Evolutionary conservation across 2,113 vertebrate genomes (phyloP).

Genomic region (Thamnophis sirtalis): DNA sequence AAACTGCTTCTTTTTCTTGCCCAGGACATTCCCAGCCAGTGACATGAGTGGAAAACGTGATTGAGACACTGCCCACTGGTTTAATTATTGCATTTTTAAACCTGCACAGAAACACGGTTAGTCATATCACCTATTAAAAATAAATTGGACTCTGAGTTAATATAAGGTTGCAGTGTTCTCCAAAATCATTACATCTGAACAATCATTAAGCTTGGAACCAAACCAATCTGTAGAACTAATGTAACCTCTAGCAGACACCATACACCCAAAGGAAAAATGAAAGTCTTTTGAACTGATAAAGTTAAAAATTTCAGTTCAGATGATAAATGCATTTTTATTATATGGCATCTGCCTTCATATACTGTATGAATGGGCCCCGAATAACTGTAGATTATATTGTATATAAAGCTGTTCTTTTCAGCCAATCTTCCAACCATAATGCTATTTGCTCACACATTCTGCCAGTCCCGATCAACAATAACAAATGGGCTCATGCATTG

Average conservation of each 20-base stretch:
- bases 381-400: neutral
- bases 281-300: neutral
- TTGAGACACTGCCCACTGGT: neutral
- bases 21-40: conserved; percentile 21
- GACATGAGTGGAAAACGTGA: conserved; percentile 5
- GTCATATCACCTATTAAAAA: neutral
- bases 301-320: neutral
- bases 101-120: neutral
- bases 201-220: neutral
- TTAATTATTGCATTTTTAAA: neutral
- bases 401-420: neutral
- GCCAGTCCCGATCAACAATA: neutral
- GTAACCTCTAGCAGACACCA: neutral
- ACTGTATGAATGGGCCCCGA: neutral
- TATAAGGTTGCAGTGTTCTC: neutral
- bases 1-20: neutral
- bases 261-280: neutral
- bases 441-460: neutral
- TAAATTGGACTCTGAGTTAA: neutral
- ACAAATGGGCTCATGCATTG: neutral
- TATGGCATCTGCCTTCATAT: neutral
- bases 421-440: neutral
- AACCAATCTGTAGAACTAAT: neutral
- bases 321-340: neutral
- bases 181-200: neutral